A percentile compares a stretch with the other conserved stretches of the same genome.
Evolutionary conservation across 2,888 invertebrate species (phyloP).

Genomic region (Sinodicranocentrus sp.): DNA sequence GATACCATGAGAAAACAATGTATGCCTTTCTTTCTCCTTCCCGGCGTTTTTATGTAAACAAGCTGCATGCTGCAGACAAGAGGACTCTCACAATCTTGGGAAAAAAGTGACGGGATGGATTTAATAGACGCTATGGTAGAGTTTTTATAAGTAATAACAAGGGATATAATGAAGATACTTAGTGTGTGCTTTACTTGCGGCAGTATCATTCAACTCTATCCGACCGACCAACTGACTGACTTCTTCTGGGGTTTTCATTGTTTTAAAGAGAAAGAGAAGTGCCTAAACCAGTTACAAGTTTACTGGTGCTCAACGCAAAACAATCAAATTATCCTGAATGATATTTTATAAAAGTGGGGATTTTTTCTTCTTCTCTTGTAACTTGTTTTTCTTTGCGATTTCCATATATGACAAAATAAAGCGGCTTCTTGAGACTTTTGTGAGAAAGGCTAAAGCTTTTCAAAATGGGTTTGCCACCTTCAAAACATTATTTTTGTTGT

Average conservation of each 20-base stretch:
- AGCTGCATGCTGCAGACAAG: constrained; percentile 38
- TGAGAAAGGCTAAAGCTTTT: too few relatives aligned
- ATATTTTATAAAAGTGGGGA: not conserved
- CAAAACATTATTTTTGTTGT: not conserved
- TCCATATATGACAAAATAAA: constrained; percentile 8
- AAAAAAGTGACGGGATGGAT: not conserved
- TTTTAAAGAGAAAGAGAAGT: too few relatives aligned
- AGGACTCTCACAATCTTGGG: not conserved
- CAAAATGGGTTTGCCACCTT: constrained; percentile 14
- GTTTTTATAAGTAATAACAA: not conserved
- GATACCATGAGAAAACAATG: constrained; percentile 40
- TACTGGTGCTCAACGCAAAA: too few relatives aligned
- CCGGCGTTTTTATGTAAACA: constrained; percentile 53
- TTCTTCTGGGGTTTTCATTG: too few relatives aligned
- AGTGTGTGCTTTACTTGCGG: not conserved
- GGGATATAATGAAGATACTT: constrained; percentile 15
- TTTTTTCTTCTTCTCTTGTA: not conserved
- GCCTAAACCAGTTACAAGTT: too few relatives aligned
- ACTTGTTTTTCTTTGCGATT: not conserved
- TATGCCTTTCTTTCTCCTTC: not conserved
- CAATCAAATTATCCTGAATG: constrained; percentile 18
- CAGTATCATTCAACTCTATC: not conserved
- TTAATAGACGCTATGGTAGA: not conserved
- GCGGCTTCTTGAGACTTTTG: not conserved
- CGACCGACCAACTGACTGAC: constrained; percentile 37